phyloP scores from a whole-genome alignment of 2,888 invertebrate species.

The Oscheius onirici region DNA sequence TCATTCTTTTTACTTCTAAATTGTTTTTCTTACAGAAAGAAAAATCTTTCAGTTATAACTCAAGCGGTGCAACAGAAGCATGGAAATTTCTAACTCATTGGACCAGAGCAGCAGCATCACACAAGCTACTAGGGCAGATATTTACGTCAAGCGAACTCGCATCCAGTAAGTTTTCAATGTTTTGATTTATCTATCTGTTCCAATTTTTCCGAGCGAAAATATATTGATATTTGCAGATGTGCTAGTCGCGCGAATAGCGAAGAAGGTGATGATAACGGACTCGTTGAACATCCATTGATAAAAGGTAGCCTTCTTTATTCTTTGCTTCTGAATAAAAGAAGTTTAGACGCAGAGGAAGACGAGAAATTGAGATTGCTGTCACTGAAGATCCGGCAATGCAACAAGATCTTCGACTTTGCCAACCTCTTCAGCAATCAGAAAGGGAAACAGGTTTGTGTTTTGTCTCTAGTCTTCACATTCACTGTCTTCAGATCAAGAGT shows the following conservation, averaged over 20 bases:
- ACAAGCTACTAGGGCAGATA: not conserved
- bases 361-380: not conserved
- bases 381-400: conserved; percentile 13
- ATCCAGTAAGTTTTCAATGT: not conserved
- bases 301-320: not conserved
- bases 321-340: not conserved
- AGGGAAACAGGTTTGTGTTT: not conserved
- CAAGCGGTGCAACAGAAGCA: too few relatives aligned
- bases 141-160: conserved; percentile 12
- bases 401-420: conserved; percentile 14
- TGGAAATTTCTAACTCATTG: too few relatives aligned
- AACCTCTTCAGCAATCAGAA: not conserved
- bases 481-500: conserved; percentile 4
- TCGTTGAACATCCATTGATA: not conserved
- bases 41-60: too few relatives aligned
- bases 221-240: not conserved
- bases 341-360: conserved; percentile 5
- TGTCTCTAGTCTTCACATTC: not conserved
- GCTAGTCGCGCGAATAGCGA: not conserved
- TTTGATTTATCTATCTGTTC: not conserved
- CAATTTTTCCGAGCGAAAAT: too few relatives aligned
- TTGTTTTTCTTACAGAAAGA: too few relatives aligned
- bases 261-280: not conserved
- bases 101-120: not conserved
- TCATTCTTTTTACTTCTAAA: too few relatives aligned